phyloP scores from a whole-genome alignment of 1,140 invertebrate genomes.

The Lordiphosa clarofinis region DNA sequence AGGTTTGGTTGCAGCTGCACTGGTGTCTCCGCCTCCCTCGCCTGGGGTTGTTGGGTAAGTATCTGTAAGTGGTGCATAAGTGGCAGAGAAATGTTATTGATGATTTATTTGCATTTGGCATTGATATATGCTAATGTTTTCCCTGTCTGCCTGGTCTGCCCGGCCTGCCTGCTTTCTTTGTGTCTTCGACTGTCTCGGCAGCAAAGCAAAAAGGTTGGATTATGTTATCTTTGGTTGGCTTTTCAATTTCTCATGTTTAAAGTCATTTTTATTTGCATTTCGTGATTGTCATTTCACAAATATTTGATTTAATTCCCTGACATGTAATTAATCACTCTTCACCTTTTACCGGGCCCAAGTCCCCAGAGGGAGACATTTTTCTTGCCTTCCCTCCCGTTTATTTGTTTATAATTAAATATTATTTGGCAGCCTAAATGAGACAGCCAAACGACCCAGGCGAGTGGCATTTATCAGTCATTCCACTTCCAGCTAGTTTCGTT shows the following conservation, averaged over 20 bases:
- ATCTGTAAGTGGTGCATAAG: slow-evolving; percentile 78
- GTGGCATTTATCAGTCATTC: slow-evolving; percentile 72
- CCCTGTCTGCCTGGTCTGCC: slow-evolving; percentile 12
- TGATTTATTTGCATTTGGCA: slow-evolving; percentile 79
- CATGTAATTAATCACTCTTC: slow-evolving; percentile 76
- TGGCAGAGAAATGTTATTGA: slow-evolving; percentile 78
- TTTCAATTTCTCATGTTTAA: slow-evolving; percentile 67
- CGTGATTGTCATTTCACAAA: slow-evolving; percentile 68
- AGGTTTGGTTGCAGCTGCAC: slow-evolving; percentile 39
- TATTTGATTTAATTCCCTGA: slow-evolving; percentile 78
- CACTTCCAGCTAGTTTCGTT: slow-evolving; percentile 54
- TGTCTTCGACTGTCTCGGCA: slow-evolving; percentile 6
- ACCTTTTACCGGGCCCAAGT: slow-evolving; percentile 57
- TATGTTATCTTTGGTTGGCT: slow-evolving; percentile 66
- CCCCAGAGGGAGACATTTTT: slow-evolving; percentile 20
- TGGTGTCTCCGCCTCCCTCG: slow-evolving; percentile 14
- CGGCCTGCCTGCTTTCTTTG: slow-evolving; percentile 22
- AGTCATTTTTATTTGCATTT: slow-evolving; percentile 78
- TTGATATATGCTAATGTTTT: slow-evolving; percentile 79
- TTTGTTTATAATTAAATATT: slow-evolving; percentile 78
- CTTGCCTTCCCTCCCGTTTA: slow-evolving; percentile 45
- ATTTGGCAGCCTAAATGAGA: slow-evolving; percentile 75
- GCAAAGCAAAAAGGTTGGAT: slow-evolving; percentile 32
- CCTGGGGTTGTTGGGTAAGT: slow-evolving; percentile 45
- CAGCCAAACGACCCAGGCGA: slow-evolving; percentile 43